phyloP scores from a whole-genome alignment of 1,140 invertebrate genomes.

The Heliothis subflexa region DNA sequence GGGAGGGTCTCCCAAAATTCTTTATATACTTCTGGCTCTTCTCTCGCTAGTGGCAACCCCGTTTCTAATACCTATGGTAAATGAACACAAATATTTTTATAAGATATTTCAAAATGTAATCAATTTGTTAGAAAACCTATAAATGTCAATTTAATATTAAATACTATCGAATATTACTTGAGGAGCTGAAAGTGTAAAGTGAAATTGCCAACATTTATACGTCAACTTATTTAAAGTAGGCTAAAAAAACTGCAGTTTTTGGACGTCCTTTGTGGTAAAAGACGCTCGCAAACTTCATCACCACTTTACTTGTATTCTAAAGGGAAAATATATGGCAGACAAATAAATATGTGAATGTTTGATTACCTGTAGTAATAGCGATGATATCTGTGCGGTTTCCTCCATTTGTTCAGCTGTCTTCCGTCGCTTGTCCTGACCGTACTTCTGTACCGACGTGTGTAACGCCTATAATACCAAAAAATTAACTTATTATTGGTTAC shows the following conservation, averaged over 20 bases:
- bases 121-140: too few relatives aligned
- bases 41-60: constrained; percentile 95
- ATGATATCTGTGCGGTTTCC: constrained; percentile 72
- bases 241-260: too few relatives aligned
- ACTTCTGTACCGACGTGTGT: constrained; percentile 68
- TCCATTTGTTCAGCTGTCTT: constrained; percentile 66
- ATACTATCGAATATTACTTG: too few relatives aligned
- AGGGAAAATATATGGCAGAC: not conserved
- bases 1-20: constrained; percentile 95
- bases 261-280: too few relatives aligned
- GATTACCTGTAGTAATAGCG: constrained; percentile 71
- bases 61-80: constrained; percentile 89
- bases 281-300: too few relatives aligned
- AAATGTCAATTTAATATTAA: too few relatives aligned
- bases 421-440: constrained; percentile 63
- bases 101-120: too few relatives aligned
- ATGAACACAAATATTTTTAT: too few relatives aligned
- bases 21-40: constrained; percentile 90
- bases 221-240: too few relatives aligned
- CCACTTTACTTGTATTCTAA: not conserved
- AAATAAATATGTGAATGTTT: not conserved
- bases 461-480: constrained; percentile 60
- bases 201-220: too few relatives aligned
- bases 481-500: too few relatives aligned
- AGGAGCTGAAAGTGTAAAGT: too few relatives aligned